These are phyloP conservation scores for Phthorimaea operculella DNA, from an alignment of 1,140 invertebrate genomes.

Conservation along the genomic window DNA sequence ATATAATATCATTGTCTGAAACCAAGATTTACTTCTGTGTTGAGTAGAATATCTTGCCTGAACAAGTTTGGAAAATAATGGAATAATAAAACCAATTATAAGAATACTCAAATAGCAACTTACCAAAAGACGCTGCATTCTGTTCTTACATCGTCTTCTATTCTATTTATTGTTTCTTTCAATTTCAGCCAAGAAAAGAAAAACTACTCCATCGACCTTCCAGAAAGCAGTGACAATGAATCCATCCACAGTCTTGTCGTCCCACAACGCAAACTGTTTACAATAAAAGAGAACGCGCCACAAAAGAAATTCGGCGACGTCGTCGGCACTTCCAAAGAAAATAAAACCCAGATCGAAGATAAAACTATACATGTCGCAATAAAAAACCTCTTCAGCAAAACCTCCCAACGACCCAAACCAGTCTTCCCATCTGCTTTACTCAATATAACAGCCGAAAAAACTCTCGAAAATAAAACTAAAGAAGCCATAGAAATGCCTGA, in stretches of 20 bases:
- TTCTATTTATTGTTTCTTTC: neutral
- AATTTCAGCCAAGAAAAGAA: conserved; percentile 50
- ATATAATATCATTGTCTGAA: no score
- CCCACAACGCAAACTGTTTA: conserved; percentile 45
- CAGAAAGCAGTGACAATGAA: conserved; percentile 56
- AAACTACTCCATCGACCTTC: conserved; percentile 38
- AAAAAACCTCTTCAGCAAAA: conserved; percentile 38
- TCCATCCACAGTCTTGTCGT: conserved; percentile 54
- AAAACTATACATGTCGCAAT: conserved; percentile 32
- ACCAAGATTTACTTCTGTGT: no score
- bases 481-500: conserved; percentile 33
- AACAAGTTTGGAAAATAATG: no score
- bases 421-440: conserved; percentile 41
- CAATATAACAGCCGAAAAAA: conserved; percentile 42
- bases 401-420: conserved; percentile 30
- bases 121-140: no score
- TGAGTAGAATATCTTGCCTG: no score
- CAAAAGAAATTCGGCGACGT: conserved; percentile 36
- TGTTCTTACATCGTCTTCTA: no score
- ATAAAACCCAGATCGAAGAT: conserved; percentile 32
- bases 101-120: no score
- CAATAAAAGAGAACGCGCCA: conserved; percentile 33
- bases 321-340: conserved; percentile 28
- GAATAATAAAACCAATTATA: no score
- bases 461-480: conserved; percentile 37